Percentiles rank a stretch among this genome's conserved stretches.
Conservation (phyloP, 2,113 vertebrate species). For the Daubentonia madagascariensis region DNA sequence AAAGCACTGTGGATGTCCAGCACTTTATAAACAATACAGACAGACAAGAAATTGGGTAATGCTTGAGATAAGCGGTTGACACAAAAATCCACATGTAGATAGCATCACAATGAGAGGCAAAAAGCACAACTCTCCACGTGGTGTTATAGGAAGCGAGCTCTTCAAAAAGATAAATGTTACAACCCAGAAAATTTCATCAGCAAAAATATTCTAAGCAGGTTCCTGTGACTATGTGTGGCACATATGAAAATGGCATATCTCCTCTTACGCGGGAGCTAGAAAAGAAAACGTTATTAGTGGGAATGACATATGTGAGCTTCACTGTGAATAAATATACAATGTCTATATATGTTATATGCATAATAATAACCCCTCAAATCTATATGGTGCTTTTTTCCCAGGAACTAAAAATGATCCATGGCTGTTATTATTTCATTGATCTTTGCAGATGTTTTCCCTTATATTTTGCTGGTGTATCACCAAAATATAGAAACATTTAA, state of each 20-base stretch:
- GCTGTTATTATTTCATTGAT: constrained; percentile 70
- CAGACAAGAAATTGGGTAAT: constrained; percentile 33
- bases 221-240: constrained; percentile 47
- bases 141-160: not conserved
- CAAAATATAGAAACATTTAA: constrained; percentile 62
- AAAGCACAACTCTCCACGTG: not conserved
- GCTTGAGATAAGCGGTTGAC: constrained; percentile 53
- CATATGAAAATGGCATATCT: constrained; percentile 50
- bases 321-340: constrained; percentile 69
- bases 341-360: constrained; percentile 52
- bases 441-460: constrained; percentile 48
- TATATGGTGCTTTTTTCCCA: constrained; percentile 49
- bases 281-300: constrained; percentile 73
- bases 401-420: constrained; percentile 64
- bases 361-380: constrained; percentile 65
- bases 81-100: constrained; percentile 27
- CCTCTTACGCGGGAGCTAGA: not conserved
- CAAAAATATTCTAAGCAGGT: constrained; percentile 65
- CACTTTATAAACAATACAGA: constrained; percentile 29
- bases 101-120: constrained; percentile 41
- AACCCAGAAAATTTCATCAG: constrained; percentile 53
- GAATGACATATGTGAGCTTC: constrained; percentile 66
- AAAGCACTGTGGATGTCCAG: not conserved
- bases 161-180: constrained; percentile 68
- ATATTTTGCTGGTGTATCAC: constrained; percentile 53